Evolutionary conservation across 2,888 invertebrate species (phyloP).

Genomic region (Ryuthela nishihirai): DNA sequence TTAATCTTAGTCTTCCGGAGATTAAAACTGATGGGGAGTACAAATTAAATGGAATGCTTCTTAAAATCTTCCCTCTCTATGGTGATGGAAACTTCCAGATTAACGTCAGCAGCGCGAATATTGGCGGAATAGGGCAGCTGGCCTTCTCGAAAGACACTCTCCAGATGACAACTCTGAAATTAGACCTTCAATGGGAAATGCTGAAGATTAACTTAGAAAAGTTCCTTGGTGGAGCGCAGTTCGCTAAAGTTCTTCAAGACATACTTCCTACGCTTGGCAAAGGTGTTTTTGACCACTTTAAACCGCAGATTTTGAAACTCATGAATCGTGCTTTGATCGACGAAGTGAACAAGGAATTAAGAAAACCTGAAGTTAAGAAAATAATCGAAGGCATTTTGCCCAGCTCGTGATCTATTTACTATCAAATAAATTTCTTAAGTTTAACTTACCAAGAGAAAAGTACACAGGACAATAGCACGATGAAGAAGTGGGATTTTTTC

Average conservation of each 20-base stretch:
- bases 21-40: conserved; percentile 21
- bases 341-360: conserved; percentile 19
- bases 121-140: conserved; percentile 14
- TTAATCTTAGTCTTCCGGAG: conserved; percentile 13
- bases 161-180: conserved; percentile 12
- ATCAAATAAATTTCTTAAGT: too few relatives aligned
- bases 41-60: conserved; percentile 14
- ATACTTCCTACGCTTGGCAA: conserved; percentile 25
- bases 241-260: conserved; percentile 18
- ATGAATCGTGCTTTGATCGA: conserved; percentile 19
- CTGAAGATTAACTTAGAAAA: conserved; percentile 21
- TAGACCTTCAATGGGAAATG: conserved; percentile 24
- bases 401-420: too few relatives aligned
- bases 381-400: conserved; percentile 25
- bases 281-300: conserved; percentile 25
- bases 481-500: too few relatives aligned
- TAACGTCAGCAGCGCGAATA: conserved; percentile 17
- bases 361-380: conserved; percentile 27
- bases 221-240: conserved; percentile 32
- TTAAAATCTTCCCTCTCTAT: conserved; percentile 30
- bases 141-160: conserved; percentile 5
- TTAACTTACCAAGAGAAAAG: too few relatives aligned
- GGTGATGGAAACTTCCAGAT: conserved; percentile 31
- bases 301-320: conserved; percentile 12
- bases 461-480: too few relatives aligned